These are phyloP conservation scores for Bombus affinis DNA, from an alignment of 1,140 invertebrate species.

Conservation along the genomic window DNA sequence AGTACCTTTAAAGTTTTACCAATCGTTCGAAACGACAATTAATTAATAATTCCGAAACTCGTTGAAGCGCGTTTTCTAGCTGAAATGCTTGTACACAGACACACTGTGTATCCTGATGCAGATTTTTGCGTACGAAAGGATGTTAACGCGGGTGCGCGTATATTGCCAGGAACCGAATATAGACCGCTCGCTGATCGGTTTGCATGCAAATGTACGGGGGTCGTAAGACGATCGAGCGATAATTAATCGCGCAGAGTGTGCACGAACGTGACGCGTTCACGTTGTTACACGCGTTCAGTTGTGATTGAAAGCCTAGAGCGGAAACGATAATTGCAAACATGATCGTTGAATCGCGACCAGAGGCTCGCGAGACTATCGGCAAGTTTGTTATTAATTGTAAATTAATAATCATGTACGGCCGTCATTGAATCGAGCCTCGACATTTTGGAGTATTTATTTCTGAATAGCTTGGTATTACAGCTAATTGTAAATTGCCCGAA, in stretches of 20 bases:
- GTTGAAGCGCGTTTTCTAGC: not conserved
- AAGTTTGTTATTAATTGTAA: not conserved
- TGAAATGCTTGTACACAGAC: not conserved
- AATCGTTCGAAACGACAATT: not conserved
- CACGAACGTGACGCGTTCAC: conserved; percentile 21
- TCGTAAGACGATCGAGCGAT: conserved; percentile 39
- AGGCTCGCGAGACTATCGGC: not conserved
- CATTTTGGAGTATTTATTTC: not conserved
- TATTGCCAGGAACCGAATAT: not conserved
- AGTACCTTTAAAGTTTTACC: too few relatives aligned
- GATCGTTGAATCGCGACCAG: not conserved
- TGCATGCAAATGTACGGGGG: conserved; percentile 11
- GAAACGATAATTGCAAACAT: conserved; percentile 1
- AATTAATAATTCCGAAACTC: not conserved
- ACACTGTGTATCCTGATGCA: too few relatives aligned
- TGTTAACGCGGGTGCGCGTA: not conserved
- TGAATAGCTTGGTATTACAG: not conserved
- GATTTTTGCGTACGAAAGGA: not conserved
- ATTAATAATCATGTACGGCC: not conserved
- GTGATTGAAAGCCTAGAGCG: not conserved
- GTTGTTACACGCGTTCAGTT: not conserved
- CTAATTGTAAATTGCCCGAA: not conserved
- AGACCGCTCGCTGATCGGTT: conserved; percentile 10
- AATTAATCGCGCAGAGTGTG: conserved; percentile 30
- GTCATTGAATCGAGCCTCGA: not conserved